Evolutionary conservation across 2,888 invertebrate species (phyloP).

Genomic region (Dryadula phaetusa): DNA sequence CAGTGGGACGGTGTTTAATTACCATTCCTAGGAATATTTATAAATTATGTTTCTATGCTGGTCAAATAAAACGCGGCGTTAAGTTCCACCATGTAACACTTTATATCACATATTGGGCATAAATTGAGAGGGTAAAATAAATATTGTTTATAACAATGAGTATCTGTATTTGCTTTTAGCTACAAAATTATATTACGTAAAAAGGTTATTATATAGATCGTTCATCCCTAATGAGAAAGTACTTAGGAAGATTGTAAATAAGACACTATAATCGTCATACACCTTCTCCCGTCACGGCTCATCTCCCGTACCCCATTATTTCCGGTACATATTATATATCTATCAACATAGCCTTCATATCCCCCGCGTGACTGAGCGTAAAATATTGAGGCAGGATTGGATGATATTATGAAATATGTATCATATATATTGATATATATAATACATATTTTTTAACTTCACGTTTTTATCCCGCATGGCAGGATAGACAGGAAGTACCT

Average conservation of each 20-base stretch:
- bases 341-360: conserved; percentile 16
- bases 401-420: conserved; percentile 13
- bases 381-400: conserved; percentile 14
- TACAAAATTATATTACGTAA: not conserved
- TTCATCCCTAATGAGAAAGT: not conserved
- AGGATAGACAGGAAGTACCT: too few relatives aligned
- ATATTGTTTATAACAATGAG: not conserved
- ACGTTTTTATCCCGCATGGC: too few relatives aligned
- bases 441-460: too few relatives aligned
- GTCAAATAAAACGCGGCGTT: too few relatives aligned
- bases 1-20: too few relatives aligned
- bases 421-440: too few relatives aligned
- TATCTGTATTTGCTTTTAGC: too few relatives aligned
- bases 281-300: not conserved
- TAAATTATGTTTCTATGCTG: too few relatives aligned
- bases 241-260: conserved; percentile 3
- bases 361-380: conserved; percentile 23
- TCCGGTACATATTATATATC: conserved; percentile 18
- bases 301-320: conserved; percentile 15
- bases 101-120: too few relatives aligned
- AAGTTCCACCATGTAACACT: too few relatives aligned
- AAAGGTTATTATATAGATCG: not conserved
- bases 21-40: too few relatives aligned
- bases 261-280: not conserved
- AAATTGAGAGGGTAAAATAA: too few relatives aligned